Evolutionary conservation across 1,140 invertebrate genomes (phyloP).

Genomic region (Schlechtendalia chinensis): DNA sequence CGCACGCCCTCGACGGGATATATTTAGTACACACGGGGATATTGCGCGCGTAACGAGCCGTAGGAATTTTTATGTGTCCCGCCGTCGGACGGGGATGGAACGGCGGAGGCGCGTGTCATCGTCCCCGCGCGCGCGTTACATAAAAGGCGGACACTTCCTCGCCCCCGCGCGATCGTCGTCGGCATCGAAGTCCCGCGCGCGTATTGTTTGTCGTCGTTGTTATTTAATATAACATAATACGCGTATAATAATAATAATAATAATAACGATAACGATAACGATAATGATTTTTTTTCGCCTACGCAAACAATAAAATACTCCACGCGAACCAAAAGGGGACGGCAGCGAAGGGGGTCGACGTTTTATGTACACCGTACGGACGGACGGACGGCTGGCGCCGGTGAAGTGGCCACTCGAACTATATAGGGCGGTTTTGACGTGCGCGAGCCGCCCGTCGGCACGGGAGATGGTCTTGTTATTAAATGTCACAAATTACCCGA

Average conservation of each 20-base stretch:
- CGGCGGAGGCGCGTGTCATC: slow-evolving; percentile 15
- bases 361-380: too few relatives aligned
- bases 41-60: slow-evolving; percentile 44
- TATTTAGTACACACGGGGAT: not conserved
- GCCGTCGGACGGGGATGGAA: not conserved
- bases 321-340: too few relatives aligned
- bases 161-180: not conserved
- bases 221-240: slow-evolving; percentile 43
- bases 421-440: slow-evolving; percentile 20
- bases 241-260: slow-evolving; percentile 21
- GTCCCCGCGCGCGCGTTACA: not conserved
- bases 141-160: not conserved
- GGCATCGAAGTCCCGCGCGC: not conserved
- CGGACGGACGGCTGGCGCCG: not conserved
- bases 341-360: too few relatives aligned
- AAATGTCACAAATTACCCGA: slow-evolving; percentile 41
- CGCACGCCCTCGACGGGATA: not conserved
- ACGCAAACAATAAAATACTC: slow-evolving; percentile 1
- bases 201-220: slow-evolving; percentile 36
- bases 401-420: slow-evolving; percentile 21
- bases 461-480: not conserved
- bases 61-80: slow-evolving; percentile 46
- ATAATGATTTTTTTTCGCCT: slow-evolving; percentile 26
- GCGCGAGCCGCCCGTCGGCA: too few relatives aligned
- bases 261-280: not conserved